Evolutionary conservation across 2,797 vertebrate genomes (phyloP).

Genomic region (Dermochelys coriacea): DNA sequence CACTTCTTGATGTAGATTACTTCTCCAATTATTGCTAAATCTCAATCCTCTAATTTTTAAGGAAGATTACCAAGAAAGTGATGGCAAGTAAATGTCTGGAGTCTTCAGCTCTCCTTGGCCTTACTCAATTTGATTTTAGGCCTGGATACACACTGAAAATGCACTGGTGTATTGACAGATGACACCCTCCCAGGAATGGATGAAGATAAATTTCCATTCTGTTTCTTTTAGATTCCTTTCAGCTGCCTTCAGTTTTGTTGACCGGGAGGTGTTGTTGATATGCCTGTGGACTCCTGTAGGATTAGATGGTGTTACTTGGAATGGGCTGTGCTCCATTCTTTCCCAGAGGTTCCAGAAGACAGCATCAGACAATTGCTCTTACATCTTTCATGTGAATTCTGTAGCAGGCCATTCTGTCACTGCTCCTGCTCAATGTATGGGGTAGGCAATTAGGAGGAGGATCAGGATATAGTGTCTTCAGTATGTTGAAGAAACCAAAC

Average conservation of each 20-base stretch:
- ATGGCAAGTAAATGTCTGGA: background rate
- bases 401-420: background rate
- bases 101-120: background rate
- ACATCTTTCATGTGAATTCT: background rate
- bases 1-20: background rate
- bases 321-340: background rate
- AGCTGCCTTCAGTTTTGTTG: background rate
- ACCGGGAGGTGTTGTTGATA: background rate
- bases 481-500: background rate
- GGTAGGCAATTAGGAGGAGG: background rate
- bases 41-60: background rate
- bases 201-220: background rate
- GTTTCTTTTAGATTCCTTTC: background rate
- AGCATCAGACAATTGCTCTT: background rate
- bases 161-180: background rate
- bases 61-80: background rate
- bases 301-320: background rate
- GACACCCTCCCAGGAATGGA: background rate
- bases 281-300: background rate
- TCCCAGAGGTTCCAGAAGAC: background rate
- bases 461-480: background rate
- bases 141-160: background rate
- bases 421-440: background rate
- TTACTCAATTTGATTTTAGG: background rate
- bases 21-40: background rate